Percentiles rank a stretch among this genome's conserved stretches.
Conservation (phyloP, 1,140 invertebrate genomes). For the Sinella curviseta region DNA sequence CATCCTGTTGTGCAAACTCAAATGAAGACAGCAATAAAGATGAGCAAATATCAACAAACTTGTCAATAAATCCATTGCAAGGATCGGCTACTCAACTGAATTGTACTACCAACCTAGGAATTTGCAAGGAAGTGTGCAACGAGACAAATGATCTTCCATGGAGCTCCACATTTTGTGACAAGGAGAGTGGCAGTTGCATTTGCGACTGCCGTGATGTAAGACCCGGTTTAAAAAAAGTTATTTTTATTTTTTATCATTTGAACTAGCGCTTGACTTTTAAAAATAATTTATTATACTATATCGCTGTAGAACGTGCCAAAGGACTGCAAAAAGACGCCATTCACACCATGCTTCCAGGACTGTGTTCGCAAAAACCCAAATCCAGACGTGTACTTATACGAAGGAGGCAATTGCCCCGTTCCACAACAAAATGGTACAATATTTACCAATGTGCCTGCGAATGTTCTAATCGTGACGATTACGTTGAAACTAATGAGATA, state of each 20-base stretch:
- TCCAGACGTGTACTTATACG: slow-evolving; percentile 44
- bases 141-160: slow-evolving; percentile 30
- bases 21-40: no score
- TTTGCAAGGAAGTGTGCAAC: slow-evolving; percentile 38
- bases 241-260: no score
- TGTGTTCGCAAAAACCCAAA: slow-evolving; percentile 47
- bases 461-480: slow-evolving; percentile 22
- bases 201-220: slow-evolving; percentile 49
- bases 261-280: no score
- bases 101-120: slow-evolving; percentile 28
- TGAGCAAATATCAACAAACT: no score
- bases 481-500: slow-evolving; percentile 25
- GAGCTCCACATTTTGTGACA: slow-evolving; percentile 45
- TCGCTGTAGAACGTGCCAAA: slow-evolving; percentile 25
- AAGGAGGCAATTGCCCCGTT: slow-evolving; percentile 41
- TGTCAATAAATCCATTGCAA: no score
- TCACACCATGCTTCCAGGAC: slow-evolving; percentile 42
- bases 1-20: no score
- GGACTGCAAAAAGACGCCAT: slow-evolving; percentile 35
- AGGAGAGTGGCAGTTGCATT: slow-evolving; percentile 35
- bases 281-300: neutral
- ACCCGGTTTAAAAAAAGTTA: no score
- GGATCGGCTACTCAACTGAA: neutral
- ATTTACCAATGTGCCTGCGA: slow-evolving; percentile 38
- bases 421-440: neutral